phyloP scores from a whole-genome alignment of 2,888 invertebrate species.

The Choristoneura rosaceana region DNA sequence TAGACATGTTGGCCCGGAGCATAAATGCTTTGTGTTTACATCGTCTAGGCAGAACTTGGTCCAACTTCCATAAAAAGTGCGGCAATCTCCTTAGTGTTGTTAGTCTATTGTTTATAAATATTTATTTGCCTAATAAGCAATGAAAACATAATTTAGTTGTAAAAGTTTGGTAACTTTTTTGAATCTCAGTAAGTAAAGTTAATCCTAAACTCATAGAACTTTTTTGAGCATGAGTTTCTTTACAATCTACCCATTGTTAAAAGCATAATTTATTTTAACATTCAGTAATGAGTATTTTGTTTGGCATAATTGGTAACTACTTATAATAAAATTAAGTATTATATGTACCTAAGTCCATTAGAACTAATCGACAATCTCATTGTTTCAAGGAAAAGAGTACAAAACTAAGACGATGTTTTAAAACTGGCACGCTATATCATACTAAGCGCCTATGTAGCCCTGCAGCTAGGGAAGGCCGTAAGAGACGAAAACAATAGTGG shows the following conservation, averaged over 20 bases:
- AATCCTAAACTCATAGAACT: not conserved
- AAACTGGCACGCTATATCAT: not conserved
- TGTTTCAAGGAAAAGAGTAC: not conserved
- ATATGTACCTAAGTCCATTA: slow-evolving; percentile 52
- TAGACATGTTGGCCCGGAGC: too few species aligned
- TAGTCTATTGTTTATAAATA: too few species aligned
- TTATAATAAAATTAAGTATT: slow-evolving; percentile 57
- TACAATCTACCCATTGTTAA: not conserved
- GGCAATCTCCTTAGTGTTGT: too few species aligned
- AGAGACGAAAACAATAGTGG: too few species aligned
- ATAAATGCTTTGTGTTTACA: too few species aligned
- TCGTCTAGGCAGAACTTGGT: too few species aligned
- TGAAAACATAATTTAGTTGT: not conserved
- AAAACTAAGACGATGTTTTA: not conserved
- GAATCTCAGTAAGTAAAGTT: not conserved
- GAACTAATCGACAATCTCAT: slow-evolving; percentile 49
- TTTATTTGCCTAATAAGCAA: not conserved
- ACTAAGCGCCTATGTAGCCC: too few species aligned
- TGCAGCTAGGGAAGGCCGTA: too few species aligned
- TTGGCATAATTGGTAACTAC: slow-evolving; percentile 57
- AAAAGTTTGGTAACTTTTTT: not conserved
- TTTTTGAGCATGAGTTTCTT: not conserved
- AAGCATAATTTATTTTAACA: not conserved
- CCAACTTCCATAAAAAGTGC: too few species aligned
- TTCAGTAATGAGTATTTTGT: slow-evolving; percentile 49